phyloP scores from a whole-genome alignment of 2,888 invertebrate species.

The Ophonus ardosiacus region DNA sequence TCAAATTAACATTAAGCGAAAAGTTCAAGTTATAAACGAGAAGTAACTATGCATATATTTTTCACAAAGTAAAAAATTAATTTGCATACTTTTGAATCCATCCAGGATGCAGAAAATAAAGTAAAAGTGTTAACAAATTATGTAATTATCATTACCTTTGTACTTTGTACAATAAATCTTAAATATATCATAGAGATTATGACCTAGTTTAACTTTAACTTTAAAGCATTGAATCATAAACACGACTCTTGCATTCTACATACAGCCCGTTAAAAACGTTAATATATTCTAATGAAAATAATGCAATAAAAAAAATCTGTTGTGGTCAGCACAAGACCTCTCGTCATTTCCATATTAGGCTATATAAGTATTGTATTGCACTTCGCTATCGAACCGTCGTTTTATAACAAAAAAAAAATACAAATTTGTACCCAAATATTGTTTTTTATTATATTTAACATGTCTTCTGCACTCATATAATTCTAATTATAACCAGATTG shows the following conservation, averaged over 20 bases:
- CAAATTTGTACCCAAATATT: too few species aligned
- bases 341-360: too few species aligned
- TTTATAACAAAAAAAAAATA: too few species aligned
- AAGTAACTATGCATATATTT: conserved; percentile 6
- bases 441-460: too few species aligned
- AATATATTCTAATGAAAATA: too few species aligned
- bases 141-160: background rate
- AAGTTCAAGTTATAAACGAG: background rate
- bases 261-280: too few species aligned
- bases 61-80: background rate
- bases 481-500: too few species aligned
- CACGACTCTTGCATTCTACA: background rate
- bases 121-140: background rate
- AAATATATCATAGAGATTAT: background rate
- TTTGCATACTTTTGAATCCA: background rate
- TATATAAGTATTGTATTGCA: too few species aligned
- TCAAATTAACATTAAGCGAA: conserved; percentile 10
- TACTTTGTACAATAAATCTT: background rate
- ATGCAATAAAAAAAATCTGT: too few species aligned
- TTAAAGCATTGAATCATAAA: background rate
- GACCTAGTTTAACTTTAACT: background rate
- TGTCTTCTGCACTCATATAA: too few species aligned
- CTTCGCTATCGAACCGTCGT: too few species aligned
- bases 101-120: background rate
- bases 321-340: too few species aligned